Percentiles rank a stretch among this genome's conserved stretches.
phyloP scores from a whole-genome alignment of 2,888 invertebrate genomes.

The Polietes domitor region DNA sequence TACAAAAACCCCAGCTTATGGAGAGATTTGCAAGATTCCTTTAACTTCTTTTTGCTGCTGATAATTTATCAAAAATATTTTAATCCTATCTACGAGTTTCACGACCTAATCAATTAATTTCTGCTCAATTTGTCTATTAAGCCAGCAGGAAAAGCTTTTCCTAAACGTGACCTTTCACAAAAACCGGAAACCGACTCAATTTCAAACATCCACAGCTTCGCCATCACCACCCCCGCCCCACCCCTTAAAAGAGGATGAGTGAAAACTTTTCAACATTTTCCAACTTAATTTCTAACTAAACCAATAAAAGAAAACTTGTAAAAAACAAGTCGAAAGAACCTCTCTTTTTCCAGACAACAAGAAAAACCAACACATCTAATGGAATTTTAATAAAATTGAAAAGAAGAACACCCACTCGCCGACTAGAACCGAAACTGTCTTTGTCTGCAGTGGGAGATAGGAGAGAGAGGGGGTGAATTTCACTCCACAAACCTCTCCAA shows the following conservation, averaged over 20 bases:
- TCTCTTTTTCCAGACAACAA: not conserved
- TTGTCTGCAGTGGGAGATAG: not conserved
- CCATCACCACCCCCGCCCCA: not conserved
- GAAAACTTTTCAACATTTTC: not conserved
- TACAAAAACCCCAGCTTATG: too few relatives aligned
- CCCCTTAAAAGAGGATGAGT: not conserved
- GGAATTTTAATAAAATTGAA: conserved; percentile 12
- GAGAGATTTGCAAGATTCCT: too few relatives aligned
- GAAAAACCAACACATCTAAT: conserved; percentile 1
- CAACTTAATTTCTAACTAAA: conserved; percentile 13
- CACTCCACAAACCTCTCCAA: not conserved
- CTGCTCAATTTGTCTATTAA: too few relatives aligned
- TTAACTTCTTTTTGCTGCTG: too few relatives aligned
- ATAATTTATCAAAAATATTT: too few relatives aligned
- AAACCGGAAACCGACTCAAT: too few relatives aligned
- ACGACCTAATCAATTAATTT: too few relatives aligned
- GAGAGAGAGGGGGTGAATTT: not conserved
- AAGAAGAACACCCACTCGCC: not conserved
- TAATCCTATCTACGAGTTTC: too few relatives aligned
- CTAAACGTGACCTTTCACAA: too few relatives aligned
- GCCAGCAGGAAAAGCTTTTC: too few relatives aligned
- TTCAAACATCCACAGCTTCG: too few relatives aligned
- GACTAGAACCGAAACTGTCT: not conserved
- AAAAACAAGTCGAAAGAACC: not conserved
- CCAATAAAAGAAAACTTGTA: conserved; percentile 11